Base-by-base conservation (phyloP, 2,888 invertebrate genomes). In the Cephus runcator region DNA sequence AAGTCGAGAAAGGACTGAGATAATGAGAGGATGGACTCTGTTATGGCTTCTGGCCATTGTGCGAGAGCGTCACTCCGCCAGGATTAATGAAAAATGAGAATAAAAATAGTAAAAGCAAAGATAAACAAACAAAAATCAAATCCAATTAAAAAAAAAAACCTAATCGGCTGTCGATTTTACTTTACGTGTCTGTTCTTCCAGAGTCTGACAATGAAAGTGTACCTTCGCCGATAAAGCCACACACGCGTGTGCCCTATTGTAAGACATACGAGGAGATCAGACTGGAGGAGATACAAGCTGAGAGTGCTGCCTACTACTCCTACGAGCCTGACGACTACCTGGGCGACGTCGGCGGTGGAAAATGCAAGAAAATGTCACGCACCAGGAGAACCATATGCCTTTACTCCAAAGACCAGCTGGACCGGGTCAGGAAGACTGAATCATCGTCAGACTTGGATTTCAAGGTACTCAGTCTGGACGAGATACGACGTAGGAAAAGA, bases 161-260 rank as follows among this genome's bases (percentile, higher is more conserved):
- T 83, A 83, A 83, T 83, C 75, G 77, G 79, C 76, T 74, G 23
- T 77, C 73, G 76, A 78, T 83, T 81, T 40, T 40, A 40, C 15
- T 40, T 40, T 40, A 40, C 40, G 40, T 40, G 40, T 76, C 81
- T 88, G 93, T 95, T 93, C 94, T 95, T 95, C 93, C 95, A 96
- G 96, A 96, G 92, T 95, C 96, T 88, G 95, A 96, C 93, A 95
- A 93, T 91, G 96, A 96, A 93, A 95, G 95, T 91, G 93, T 93
- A 85, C 94, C 95, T 35, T 94, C 95, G 68, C 95, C 95, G 80
- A 88, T 88, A 81, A 93, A 93, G 91, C 85, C 86, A 75, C 92
- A 92, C 81, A 93, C 93, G 87, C 91, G 92, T 81, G 92, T 93
- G 81, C 86, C 88, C 3, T 88, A 88, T 80, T 89, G 88, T 87